A percentile compares a stretch with the other conserved stretches of the same genome.
Evolutionary conservation across 2,113 vertebrate species (phyloP).

Genomic region (Actenoides hombroni): DNA sequence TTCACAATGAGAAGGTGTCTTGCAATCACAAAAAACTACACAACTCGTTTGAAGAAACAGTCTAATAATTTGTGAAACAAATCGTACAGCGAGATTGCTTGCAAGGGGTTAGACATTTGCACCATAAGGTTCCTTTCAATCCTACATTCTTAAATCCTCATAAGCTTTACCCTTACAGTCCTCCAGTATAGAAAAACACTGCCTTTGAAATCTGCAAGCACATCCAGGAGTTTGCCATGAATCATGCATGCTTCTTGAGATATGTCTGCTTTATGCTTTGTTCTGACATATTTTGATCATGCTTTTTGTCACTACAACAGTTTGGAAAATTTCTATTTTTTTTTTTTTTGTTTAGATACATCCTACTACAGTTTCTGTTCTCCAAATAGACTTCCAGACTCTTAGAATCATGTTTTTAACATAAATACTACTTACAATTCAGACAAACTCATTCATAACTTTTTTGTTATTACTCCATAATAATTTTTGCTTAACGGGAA

Average conservation of each 20-base stretch:
- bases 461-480: neutral
- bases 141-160: neutral
- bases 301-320: neutral
- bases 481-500: neutral
- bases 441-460: neutral
- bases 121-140: neutral
- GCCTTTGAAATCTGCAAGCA: neutral
- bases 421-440: neutral
- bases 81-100: fast-evolving
- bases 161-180: neutral
- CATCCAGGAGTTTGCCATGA: neutral
- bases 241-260: neutral
- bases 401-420: neutral
- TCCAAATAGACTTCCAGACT: neutral
- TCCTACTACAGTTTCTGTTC: neutral
- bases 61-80: neutral
- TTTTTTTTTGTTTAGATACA: neutral
- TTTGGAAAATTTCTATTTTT: neutral
- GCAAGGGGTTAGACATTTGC: neutral
- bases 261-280: neutral
- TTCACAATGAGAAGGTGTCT: neutral
- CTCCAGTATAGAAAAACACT: neutral
- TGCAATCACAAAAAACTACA: neutral
- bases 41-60: neutral
- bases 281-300: conserved; percentile 14